phyloP scores from a whole-genome alignment of 2,113 vertebrate species.

The Tretioscincus oriximinensis region DNA sequence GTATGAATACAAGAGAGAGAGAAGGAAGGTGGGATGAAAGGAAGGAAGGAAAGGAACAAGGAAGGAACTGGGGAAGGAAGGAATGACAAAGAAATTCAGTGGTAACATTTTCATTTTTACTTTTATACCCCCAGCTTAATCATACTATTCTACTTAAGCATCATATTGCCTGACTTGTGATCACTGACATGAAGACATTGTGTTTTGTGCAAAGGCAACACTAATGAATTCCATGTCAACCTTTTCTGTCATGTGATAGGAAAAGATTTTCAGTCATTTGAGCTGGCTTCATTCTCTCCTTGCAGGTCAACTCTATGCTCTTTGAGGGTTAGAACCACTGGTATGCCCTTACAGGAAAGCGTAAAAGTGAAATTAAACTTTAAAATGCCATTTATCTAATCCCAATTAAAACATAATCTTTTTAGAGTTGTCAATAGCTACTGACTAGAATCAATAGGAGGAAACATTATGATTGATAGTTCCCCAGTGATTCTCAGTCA shows the following conservation, averaged over 20 bases:
- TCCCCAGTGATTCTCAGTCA: conserved; percentile 66
- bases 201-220: conserved; percentile 70
- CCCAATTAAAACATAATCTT: conserved; percentile 87
- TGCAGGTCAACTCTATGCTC: conserved; percentile 78
- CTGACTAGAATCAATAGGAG: conserved; percentile 78
- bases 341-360: conserved; percentile 71
- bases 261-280: conserved; percentile 82
- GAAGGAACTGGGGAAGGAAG: neutral
- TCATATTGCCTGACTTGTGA: conserved; percentile 21
- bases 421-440: conserved; percentile 80
- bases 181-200: conserved; percentile 52
- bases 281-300: conserved; percentile 66
- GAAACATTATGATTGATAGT: conserved; percentile 76
- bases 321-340: conserved; percentile 66
- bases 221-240: conserved; percentile 79
- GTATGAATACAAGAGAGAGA: too few relatives aligned
- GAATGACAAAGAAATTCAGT: neutral
- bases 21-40: too few relatives aligned
- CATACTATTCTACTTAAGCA: neutral
- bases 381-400: conserved; percentile 79
- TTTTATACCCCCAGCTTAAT: neutral
- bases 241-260: conserved; percentile 75
- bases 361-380: conserved; percentile 71
- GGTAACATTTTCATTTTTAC: neutral
- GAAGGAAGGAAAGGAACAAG: too few relatives aligned